These are phyloP conservation scores for Poeciliopsis turrubarensis DNA, from an alignment of 2,113 vertebrate genomes.

Conservation along the genomic window DNA sequence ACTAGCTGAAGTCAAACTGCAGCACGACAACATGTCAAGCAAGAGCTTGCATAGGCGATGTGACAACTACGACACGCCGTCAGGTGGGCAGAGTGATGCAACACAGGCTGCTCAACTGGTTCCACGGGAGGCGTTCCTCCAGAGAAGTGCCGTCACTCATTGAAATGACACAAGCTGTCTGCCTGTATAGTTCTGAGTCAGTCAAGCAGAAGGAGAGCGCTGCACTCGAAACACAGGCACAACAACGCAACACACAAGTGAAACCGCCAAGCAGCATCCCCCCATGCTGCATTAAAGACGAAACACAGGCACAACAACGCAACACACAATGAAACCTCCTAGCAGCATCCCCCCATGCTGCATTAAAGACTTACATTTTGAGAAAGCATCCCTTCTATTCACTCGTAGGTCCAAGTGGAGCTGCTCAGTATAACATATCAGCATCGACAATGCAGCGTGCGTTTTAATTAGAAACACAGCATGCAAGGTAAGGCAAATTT, in stretches of 20 bases:
- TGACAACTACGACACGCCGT: slow-evolving; percentile 51
- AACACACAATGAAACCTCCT: slow-evolving; percentile 23
- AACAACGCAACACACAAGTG: slow-evolving; percentile 37
- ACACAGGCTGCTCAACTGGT: slow-evolving; percentile 72
- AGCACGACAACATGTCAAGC: slow-evolving; percentile 42
- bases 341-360: slow-evolving; percentile 17
- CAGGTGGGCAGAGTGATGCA: slow-evolving; percentile 68
- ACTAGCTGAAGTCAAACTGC: slow-evolving; percentile 19
- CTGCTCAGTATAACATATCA: background rate
- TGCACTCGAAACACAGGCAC: slow-evolving; percentile 35
- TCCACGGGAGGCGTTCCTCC: slow-evolving; percentile 61
- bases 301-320: slow-evolving; percentile 41
- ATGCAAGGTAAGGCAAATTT: background rate
- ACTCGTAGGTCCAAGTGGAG: background rate
- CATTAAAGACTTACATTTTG: slow-evolving; percentile 14
- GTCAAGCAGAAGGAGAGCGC: slow-evolving; percentile 57
- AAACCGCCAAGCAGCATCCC: slow-evolving; percentile 25
- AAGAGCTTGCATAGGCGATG: slow-evolving; percentile 27
- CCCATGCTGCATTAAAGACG: background rate
- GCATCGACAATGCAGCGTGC: background rate
- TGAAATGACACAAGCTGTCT: slow-evolving; percentile 65
- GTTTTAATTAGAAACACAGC: too few relatives aligned
- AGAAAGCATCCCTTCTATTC: slow-evolving; percentile 1
- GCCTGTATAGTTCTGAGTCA: slow-evolving; percentile 56
- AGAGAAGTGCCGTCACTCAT: slow-evolving; percentile 55